A percentile compares a stretch with the other conserved stretches of the same genome.
These are phyloP conservation scores for Anser brachyrhynchus DNA, from an alignment of 2,113 vertebrate genomes.

Conservation along the genomic window DNA sequence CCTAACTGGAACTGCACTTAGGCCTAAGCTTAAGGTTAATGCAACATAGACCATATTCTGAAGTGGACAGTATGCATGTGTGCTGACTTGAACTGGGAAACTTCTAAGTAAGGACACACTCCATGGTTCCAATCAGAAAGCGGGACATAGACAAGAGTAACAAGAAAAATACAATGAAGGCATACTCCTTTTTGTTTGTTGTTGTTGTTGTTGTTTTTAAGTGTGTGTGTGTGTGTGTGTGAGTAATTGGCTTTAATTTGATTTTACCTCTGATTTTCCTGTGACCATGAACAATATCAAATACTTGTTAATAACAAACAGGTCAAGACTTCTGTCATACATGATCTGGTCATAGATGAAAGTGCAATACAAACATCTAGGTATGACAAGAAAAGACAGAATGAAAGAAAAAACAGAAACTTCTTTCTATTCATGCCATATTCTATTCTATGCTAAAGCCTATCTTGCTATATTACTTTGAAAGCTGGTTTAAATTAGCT, in stretches of 20 bases:
- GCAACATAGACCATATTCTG: background rate
- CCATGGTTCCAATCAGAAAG: background rate
- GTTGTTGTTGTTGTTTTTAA: background rate
- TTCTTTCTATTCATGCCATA: background rate
- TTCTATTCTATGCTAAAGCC: background rate
- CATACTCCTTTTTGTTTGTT: background rate
- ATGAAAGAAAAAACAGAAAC: background rate
- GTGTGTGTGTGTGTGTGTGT: too few species aligned
- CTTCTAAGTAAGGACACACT: background rate
- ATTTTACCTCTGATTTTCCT: background rate
- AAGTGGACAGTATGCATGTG: background rate
- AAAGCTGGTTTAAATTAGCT: conserved; percentile 43
- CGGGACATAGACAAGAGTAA: background rate
- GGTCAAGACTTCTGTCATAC: background rate
- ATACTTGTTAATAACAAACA: background rate
- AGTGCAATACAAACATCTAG: background rate
- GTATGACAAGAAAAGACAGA: background rate
- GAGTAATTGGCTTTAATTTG: background rate
- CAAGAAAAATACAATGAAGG: background rate
- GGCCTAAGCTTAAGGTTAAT: background rate
- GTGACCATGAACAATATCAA: background rate
- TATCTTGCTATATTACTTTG: background rate
- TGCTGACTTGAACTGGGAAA: background rate
- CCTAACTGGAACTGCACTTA: background rate
- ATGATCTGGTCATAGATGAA: background rate